Base-by-base conservation (phyloP, 2,888 invertebrate genomes). In the Tetropium fuscum region DNA sequence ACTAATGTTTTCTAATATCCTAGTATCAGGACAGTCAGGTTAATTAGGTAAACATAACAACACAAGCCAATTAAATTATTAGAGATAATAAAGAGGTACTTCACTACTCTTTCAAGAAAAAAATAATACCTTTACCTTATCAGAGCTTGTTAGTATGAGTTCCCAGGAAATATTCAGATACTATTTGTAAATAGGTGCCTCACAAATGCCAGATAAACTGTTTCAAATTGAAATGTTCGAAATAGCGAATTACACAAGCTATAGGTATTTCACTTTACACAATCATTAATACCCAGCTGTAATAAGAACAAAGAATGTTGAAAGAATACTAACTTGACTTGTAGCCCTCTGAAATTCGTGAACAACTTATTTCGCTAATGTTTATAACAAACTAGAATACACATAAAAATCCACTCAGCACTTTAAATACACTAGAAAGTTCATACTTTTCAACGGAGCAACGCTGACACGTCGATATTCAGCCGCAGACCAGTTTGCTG, bases 401-500 rank as follows among this genome's bases (percentile, higher is more conserved):
- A 22, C 18, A n/a, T 18, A 25, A 48, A 27, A 34, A 20, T 22
- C 30, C 53, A 53, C 43, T 32, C 8, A 18, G 34, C 43, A 53
- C 32, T 34, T 40, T 27, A 51, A 40, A 27, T 40, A 15, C 51
- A 51, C 51, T 51, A 40, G 27, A 51, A 51, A 43, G 53, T 43
- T 53, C 13, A 36, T 44, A 53, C 11, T 53, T 30, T 44, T 43
- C 32, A 30, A 53, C 43, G 43, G 40, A 51, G 38, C 38, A 60
- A 57, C 58, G 56, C 62, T 65, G 69, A 69, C 69, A 71, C 69
- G 69, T 65, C 63, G 56, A 58, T 63, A 65, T 64, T 53, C 56
- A 54, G 57, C 64, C 58, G 60, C 56, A 48, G 49, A 59, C 68
- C 65, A 49, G 63, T 60, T 60, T 61, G 49, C 34, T 32, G 54